Base-by-base conservation (phyloP, 2,113 vertebrate species). In the Gopherus evgoodei region DNA sequence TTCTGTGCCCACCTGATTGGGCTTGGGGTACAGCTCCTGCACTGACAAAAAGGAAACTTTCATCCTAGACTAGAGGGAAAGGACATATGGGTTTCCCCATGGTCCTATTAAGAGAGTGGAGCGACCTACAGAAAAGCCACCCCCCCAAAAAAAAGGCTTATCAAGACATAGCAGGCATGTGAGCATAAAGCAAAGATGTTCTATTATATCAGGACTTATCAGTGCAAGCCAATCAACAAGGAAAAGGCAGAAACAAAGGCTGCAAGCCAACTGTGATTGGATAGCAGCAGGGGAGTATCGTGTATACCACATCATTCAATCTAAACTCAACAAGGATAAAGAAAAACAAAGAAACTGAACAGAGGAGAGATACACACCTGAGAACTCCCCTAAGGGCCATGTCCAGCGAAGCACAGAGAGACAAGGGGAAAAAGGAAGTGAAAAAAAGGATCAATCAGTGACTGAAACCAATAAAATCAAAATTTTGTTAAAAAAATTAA, bases 341-440 rank as follows among this genome's bases (percentile, higher is more conserved):
- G 69, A 75, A 91, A 89, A 94, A 82, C 94, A 98, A 97, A 96
- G 90, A 97, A 94, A 98, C 97, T 97, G 97, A 98, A 93, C 90
- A 95, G 93, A 95, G 97, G 96, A 98, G 94, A 97, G 97, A 99
- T 99, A 99, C 99, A 99, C 99, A 99, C 99, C 99, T 99, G 99
- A 99, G 98, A 99, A 99, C 98, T 99, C 99, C 98, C 99, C 99
- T 99, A 99, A 81, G 98, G 98, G 98, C 96, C 97, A 97, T 98
- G 98, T 99, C 99, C 98, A 98, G 98, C 98, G 98, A 98, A 98
- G 98, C 98, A 98, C 97, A 98, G 98, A 98, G 97, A 97, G 94
- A 98, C 94, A 96, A 96, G 97, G 89, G 95, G 94, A 87, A 94
- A 97, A 97, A 97, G 97, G 97, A 98, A 98, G 98, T 81, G 93